Base-by-base conservation (phyloP, 2,113 vertebrate genomes). In the Capreolus pygargus region DNA sequence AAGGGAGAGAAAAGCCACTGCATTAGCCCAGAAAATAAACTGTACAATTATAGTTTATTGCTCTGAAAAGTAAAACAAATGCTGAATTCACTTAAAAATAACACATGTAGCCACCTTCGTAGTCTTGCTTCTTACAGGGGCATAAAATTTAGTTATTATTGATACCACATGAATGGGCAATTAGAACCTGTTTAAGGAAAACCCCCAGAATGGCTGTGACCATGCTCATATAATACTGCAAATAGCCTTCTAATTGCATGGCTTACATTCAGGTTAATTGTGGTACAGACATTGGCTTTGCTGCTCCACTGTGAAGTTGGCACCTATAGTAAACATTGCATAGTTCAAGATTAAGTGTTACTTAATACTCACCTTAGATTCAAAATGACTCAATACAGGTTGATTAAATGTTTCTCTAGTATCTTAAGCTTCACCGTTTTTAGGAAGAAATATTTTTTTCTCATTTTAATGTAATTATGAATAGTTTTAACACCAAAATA, bases 381-480 rank as follows among this genome's bases (percentile, higher is more conserved):
- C 15, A 91, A 55, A 54, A 70, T 28, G 14, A 60, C 52, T 89
- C 43, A 81, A 64, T 5, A 54, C 0, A 17, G 82, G 21, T 55
- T 97, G 94, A 98, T 90, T 23, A 96, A 98, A 96, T 96, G 74
- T 97, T 98, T 98, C 95, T 81, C 93, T 95, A 60, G 43, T 9
- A 6, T 83, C 50, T 5, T 92, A 45, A 91, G 60, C 5, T 97
- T 91, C 47, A 86, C 97, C 97, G 95, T 97, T 9, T 90, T 96
- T 28, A 93, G 86, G 21, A 97, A 88, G 25, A 93, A 54, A 82
- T 82, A n/a, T 55, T 12, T 93, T 87, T 70, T 12, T 95, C 28
- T 90, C 36, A 74, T 3, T 15, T 98, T 67, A 47, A 39, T 76
- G 1, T 86, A 60, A 87, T 87, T 89, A 92, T 39, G 76, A 90